Base-by-base conservation (phyloP, 2,113 vertebrate genomes). In the Erpornis zantholeuca region DNA sequence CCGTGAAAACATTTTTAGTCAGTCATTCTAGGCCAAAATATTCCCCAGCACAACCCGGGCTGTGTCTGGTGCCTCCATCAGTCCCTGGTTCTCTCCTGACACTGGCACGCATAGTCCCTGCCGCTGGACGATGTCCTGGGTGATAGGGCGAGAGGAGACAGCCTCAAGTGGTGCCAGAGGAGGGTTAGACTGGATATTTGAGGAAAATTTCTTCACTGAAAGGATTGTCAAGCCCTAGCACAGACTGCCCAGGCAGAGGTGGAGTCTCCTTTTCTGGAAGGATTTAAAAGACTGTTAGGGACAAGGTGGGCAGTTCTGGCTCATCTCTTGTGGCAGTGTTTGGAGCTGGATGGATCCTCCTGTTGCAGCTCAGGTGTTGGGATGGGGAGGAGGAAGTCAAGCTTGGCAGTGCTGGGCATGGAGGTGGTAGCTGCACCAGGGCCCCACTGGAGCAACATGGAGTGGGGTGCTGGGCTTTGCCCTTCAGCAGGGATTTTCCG, bases 101-200 rank as follows among this genome's bases (percentile, higher is more conserved):
- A 10, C 18, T 50, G 83, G 83, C 60, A 50, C 56, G 33, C 0
- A 0, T 3, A 0, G 44, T 54, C 27, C 38, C 27, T 2, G 18
- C 33, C 9, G 15, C 63, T 35, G 64, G 69, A 63, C 33, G 42
- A 36, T 31, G 31, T 82, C 86, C 68, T 66, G 87, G 44, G 35
- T 63, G 25, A 49, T 36, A 49, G 42, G 42, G 5, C 1, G 1
- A 70, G 18, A 70, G 71, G 56, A 90, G 63, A 77, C 15, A 47
- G 35, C 42, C 15, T 56, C 64, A 42, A 63, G 22, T 63, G 33
- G 27, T 13, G 29, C 54, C 56, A 83, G 25, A 31, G 15, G 27
- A 77, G 27, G 42, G 42, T 44, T 56, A 70, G 49, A 50, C 36
- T 70, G 49, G 35, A 36, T 49, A 12, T 18, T 24, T 36, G 35